A percentile compares a stretch with the other conserved stretches of the same genome.
phyloP scores from a whole-genome alignment of 2,113 vertebrate genomes.

The Balaeniceps rex region DNA sequence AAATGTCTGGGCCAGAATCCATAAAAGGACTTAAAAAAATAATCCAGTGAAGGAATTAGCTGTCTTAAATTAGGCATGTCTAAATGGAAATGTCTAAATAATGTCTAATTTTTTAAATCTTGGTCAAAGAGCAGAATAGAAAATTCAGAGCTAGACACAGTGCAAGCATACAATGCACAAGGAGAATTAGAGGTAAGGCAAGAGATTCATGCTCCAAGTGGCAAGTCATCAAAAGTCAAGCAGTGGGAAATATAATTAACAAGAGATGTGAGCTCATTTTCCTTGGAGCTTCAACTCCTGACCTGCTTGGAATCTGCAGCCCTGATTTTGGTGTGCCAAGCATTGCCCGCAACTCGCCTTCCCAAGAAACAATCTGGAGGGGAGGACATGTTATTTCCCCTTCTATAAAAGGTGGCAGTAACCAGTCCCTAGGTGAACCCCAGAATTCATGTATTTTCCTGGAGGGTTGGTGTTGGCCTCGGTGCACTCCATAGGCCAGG shows the following conservation, averaged over 20 bases:
- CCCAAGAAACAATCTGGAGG: background rate
- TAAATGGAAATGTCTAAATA: background rate
- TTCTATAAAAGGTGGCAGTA: background rate
- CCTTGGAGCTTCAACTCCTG: background rate
- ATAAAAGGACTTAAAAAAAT: background rate
- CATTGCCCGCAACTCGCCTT: background rate
- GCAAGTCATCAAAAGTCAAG: background rate
- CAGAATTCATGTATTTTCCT: background rate
- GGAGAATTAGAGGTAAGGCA: background rate
- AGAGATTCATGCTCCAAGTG: background rate
- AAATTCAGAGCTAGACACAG: background rate
- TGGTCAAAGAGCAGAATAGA: background rate
- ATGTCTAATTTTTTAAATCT: background rate
- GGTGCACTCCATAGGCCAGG: accelerated
- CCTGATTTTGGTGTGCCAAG: background rate
- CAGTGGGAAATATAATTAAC: background rate
- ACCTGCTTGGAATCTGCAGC: background rate
- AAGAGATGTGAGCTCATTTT: background rate
- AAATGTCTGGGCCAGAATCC: background rate
- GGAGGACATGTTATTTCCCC: background rate
- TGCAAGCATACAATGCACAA: background rate
- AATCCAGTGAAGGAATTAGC: background rate
- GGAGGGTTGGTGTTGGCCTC: background rate
- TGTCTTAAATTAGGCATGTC: background rate
- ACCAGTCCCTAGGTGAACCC: background rate